Evolutionary conservation across 2,797 vertebrate genomes (phyloP).

Genomic region (Acanthopagrus latus): DNA sequence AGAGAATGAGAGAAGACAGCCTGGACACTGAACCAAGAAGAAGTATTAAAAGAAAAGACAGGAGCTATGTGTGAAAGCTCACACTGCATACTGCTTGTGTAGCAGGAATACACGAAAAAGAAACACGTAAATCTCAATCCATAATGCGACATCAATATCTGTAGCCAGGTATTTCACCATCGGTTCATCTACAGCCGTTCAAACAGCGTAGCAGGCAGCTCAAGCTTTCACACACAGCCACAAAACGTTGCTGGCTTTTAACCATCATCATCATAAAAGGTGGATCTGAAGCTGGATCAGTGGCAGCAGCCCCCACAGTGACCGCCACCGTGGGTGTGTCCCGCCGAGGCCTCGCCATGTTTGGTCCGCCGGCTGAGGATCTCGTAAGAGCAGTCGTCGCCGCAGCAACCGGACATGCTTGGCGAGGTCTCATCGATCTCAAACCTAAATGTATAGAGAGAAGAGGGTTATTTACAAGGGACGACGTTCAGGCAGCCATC

Average conservation of each 20-base stretch:
- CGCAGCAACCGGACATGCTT: constrained; percentile 94
- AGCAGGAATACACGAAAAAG: constrained; percentile 42
- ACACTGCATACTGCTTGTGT: constrained; percentile 58
- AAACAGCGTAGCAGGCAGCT: constrained; percentile 49
- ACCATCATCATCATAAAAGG: constrained; percentile 33
- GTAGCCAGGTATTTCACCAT: constrained; percentile 38
- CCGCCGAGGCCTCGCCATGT: constrained; percentile 89
- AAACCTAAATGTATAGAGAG: constrained; percentile 80
- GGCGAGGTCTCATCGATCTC: constrained; percentile 95
- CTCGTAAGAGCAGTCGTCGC: constrained; percentile 94
- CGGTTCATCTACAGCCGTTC: constrained; percentile 11
- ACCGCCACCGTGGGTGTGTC: constrained; percentile 88
- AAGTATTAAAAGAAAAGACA: constrained; percentile 43
- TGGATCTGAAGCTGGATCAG: constrained; percentile 70
- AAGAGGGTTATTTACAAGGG: background rate
- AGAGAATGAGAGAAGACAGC: constrained; percentile 30
- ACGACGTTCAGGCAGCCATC: background rate
- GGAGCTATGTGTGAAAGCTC: constrained; percentile 65
- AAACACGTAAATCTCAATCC: constrained; percentile 40
- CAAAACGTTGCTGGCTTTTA: constrained; percentile 73
- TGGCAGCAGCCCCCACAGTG: constrained; percentile 96
- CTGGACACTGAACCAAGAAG: constrained; percentile 51
- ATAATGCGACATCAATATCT: constrained; percentile 40
- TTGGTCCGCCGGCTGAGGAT: constrained; percentile 95
- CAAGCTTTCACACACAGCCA: constrained; percentile 71